A percentile compares a stretch with the other conserved stretches of the same genome.
Evolutionary conservation across 2,888 invertebrate genomes (phyloP).

Genomic region (Ptilodon capucinus): DNA sequence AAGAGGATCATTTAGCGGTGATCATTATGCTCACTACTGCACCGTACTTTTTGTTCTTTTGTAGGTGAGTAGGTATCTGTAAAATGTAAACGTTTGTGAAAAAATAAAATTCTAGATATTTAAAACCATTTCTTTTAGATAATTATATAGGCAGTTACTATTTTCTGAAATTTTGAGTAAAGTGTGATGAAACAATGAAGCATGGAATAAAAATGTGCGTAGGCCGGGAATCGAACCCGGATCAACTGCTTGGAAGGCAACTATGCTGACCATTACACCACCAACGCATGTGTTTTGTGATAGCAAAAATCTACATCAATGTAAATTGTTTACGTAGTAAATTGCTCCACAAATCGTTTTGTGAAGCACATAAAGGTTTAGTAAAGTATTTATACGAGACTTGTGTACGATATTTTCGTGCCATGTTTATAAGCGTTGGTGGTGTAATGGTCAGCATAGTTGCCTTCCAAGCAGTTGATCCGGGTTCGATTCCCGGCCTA

Average conservation of each 20-base stretch:
- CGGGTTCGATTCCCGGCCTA: constrained; percentile 82
- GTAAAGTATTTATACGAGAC: too few species aligned
- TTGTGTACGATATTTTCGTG: background rate
- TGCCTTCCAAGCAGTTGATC: constrained; percentile 83
- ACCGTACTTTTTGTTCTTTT: constrained; percentile 98
- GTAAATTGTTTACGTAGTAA: too few species aligned
- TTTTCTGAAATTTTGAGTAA: constrained; percentile 22
- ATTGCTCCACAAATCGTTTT: too few species aligned
- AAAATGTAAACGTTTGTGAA: too few species aligned
- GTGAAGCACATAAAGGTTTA: too few species aligned
- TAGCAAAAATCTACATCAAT: too few species aligned
- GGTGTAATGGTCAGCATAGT: constrained; percentile 83
- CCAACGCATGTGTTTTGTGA: constrained; percentile 61
- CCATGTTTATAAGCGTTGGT: constrained; percentile 62
- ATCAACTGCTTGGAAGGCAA: constrained; percentile 81
- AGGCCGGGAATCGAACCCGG: constrained; percentile 79
- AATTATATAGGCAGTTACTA: too few species aligned
- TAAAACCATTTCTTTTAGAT: too few species aligned
- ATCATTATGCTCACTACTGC: constrained; percentile 97
- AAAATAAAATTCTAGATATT: too few species aligned
- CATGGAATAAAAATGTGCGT: constrained; percentile 49
- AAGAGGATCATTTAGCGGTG: constrained; percentile 95
- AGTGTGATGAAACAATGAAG: background rate
- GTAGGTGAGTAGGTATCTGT: too few species aligned
- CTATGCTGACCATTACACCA: constrained; percentile 81